phyloP scores from a whole-genome alignment of 2,888 invertebrate species.

The Diaperis boleti region DNA sequence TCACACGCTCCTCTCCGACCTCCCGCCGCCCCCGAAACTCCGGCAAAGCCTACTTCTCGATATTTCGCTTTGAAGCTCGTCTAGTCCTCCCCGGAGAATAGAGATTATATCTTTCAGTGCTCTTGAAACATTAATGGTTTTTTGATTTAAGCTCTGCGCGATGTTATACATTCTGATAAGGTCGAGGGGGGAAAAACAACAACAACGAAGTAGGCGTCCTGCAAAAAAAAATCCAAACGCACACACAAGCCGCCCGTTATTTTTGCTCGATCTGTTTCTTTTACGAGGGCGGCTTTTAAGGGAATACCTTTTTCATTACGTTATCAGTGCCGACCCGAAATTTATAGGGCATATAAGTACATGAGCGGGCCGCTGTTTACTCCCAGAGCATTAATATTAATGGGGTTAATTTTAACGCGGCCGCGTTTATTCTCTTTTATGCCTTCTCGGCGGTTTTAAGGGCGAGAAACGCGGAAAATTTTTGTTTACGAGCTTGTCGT shows the following conservation, averaged over 20 bases:
- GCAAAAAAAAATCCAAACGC: too few species aligned
- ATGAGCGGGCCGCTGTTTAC: slow-evolving; percentile 14
- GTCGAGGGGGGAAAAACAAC: slow-evolving; percentile 33
- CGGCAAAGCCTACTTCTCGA: slow-evolving; percentile 37
- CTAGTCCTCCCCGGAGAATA: slow-evolving; percentile 48
- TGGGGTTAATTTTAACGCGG: slow-evolving; percentile 22
- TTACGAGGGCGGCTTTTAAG: slow-evolving; percentile 24
- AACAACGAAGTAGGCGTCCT: too few species aligned
- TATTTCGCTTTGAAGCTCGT: slow-evolving; percentile 44
- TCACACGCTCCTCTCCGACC: not conserved
- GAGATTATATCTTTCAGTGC: slow-evolving; percentile 59
- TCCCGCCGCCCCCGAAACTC: slow-evolving; percentile 8
- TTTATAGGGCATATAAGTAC: slow-evolving; percentile 25
- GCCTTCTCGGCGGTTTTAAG: not conserved
- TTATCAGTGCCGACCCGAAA: slow-evolving; percentile 9
- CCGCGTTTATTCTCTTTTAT: slow-evolving; percentile 17
- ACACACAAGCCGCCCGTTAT: slow-evolving; percentile 28
- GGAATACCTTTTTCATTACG: slow-evolving; percentile 26
- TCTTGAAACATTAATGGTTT: slow-evolving; percentile 61
- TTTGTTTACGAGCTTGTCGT: slow-evolving; percentile 32
- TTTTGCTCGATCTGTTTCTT: slow-evolving; percentile 20
- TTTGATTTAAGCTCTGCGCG: slow-evolving; percentile 59
- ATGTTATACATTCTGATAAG: slow-evolving; percentile 60
- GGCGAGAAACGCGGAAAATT: slow-evolving; percentile 29
- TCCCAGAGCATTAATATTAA: slow-evolving; percentile 25